phyloP scores from a whole-genome alignment of 2,797 vertebrate genomes.

The Dendrocincla fuliginosa region DNA sequence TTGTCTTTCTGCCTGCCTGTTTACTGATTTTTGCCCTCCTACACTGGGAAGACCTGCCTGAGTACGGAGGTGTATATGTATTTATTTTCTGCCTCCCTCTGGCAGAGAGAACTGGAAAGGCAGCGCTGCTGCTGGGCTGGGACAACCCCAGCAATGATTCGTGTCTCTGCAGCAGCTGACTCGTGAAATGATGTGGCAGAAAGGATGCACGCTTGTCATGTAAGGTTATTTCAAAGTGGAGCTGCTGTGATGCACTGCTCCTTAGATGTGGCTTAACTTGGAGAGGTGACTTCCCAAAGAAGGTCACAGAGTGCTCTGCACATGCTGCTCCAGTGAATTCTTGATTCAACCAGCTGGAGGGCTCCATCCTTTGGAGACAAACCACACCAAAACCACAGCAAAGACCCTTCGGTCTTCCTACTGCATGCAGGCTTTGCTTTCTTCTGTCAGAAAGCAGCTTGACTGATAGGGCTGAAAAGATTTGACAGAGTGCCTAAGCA shows the following conservation, averaged over 20 bases:
- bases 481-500: conserved; percentile 10
- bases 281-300: background rate
- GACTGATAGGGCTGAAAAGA: background rate
- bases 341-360: background rate
- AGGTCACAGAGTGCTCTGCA: background rate
- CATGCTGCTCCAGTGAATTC: fast-evolving
- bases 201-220: background rate
- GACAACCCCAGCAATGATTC: background rate
- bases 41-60: background rate
- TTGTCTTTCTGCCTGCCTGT: background rate
- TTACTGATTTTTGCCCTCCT: background rate
- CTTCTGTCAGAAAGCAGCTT: background rate
- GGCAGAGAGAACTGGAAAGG: background rate
- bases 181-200: background rate
- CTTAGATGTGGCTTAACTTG: background rate
- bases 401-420: background rate
- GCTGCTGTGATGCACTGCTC: background rate
- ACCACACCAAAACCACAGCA: background rate
- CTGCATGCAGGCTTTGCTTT: background rate
- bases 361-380: background rate
- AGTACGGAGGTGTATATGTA: background rate
- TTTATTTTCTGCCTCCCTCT: background rate
- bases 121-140: background rate
- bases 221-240: background rate
- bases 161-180: background rate